Base-by-base conservation (phyloP, 2,113 vertebrate species). In the Proterorhinus semilunaris region DNA sequence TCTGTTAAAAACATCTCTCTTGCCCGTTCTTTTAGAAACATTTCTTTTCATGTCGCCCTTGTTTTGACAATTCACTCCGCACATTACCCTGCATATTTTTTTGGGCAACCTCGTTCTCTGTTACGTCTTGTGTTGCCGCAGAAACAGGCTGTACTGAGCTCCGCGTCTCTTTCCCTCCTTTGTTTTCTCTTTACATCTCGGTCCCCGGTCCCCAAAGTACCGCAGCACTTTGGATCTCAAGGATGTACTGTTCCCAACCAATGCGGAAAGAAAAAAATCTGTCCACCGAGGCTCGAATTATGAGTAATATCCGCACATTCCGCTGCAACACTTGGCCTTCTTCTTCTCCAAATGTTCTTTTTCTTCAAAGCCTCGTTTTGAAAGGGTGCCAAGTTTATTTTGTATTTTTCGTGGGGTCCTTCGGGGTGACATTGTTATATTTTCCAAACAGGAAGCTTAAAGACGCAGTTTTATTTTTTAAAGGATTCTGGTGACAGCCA, bases 191-290 rank as follows among this genome's bases (percentile, higher is more conserved):
- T 78, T 72, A 76, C 45, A 21, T 73, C 76, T 83, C 62, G 62
- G 51, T 8, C 69, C 71, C 62, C 78, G 16, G 79, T 90, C 89
- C 79, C 84, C 72, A 74, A 78, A 88, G 87, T 71, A 74, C 49
- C 79, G 76, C 81, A 79, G 75, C 81, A 83, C 77, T 66, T 50
- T 76, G 47, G 69, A 8, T 72, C 69, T 81, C 69, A 75, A 74
- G 70, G 68, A 80, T 72, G 74, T 71, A 67, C 81, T 72, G 66
- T 72, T 86, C 83, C 74, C 81, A 4, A 51, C 27, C 27, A 78
- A 53, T 80, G 21, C 53, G 17, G 0, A 55, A 55, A 55, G 80
- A 75, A 86, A 87, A 88, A 77, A 69, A 75, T 10, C 76, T 82
- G 83, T 87, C 75, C 57, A 66, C 54, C 62, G 78, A 44, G 68